Percentiles rank a stretch among this genome's conserved stretches.
Conservation (phyloP, 2,888 invertebrate genomes). For the Caenorhabditis sp. region DNA sequence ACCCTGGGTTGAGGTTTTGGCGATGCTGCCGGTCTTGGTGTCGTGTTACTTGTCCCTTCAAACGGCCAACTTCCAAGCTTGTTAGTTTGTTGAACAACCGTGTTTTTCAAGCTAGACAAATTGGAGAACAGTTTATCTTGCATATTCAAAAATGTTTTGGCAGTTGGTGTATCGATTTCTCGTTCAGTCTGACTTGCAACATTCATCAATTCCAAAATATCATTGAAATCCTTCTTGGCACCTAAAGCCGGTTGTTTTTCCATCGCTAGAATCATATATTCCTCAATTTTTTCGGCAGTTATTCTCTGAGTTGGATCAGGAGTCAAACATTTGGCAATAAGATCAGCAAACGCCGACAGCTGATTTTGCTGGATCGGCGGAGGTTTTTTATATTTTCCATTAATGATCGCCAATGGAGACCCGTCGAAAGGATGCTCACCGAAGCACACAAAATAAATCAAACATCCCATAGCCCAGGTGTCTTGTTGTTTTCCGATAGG, state of each 20-base stretch:
- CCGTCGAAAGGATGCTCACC: conserved; percentile 43
- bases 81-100: conserved; percentile 34
- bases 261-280: conserved; percentile 28
- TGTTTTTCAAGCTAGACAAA: conserved; percentile 23
- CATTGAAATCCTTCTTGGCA: conserved; percentile 27
- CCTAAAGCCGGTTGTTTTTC: conserved; percentile 27
- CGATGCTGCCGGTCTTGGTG: conserved; percentile 3
- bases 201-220: conserved; percentile 31
- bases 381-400: conserved; percentile 39
- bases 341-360: conserved; percentile 25
- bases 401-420: conserved; percentile 32
- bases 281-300: conserved; percentile 25
- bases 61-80: conserved; percentile 12
- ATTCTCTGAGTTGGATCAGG: conserved; percentile 35
- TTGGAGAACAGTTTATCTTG: conserved; percentile 39
- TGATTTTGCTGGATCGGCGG: conserved; percentile 28
- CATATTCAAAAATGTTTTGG: conserved; percentile 25
- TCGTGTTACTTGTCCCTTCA: neutral
- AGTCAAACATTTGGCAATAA: conserved; percentile 31
- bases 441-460: conserved; percentile 35
- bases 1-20: conserved; percentile 16
- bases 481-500: conserved; percentile 38
- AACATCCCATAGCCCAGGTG: conserved; percentile 40
- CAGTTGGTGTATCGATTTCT: conserved; percentile 14
- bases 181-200: conserved; percentile 10